Conservation (phyloP, 92 coral and sea anemone species). For the Zoanthus solanderi region DNA sequence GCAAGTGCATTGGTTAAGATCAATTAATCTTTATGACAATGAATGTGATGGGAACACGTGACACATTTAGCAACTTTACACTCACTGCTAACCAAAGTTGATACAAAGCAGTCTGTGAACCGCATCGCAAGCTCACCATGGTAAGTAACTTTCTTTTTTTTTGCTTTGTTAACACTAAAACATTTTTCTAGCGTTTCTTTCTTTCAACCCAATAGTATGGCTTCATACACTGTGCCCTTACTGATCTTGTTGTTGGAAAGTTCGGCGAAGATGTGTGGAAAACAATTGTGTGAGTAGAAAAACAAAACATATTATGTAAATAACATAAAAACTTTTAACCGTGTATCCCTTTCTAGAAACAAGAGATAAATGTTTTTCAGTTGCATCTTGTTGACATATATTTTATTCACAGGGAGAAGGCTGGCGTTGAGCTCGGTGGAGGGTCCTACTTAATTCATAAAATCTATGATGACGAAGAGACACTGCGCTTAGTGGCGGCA, state of each 20-base stretch:
- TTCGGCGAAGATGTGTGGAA: slow-evolving; percentile 97
- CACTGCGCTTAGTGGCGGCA: slow-evolving; percentile 79
- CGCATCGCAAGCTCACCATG: neutral
- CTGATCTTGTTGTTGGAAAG: slow-evolving; percentile 91
- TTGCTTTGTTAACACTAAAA: neutral
- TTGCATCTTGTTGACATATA: slow-evolving; percentile 52
- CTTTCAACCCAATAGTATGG: slow-evolving; percentile 79
- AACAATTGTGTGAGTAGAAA: slow-evolving; percentile 81
- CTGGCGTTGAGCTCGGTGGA: slow-evolving; percentile 96
- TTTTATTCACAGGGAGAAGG: slow-evolving; percentile 74
- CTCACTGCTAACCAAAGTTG: neutral
- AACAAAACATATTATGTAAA: slow-evolving; percentile 15
- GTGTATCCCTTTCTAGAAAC: neutral
- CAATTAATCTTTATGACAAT: neutral
- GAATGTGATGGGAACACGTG: slow-evolving; percentile 15
- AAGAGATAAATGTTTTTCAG: neutral
- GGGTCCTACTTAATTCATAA: slow-evolving; percentile 98
- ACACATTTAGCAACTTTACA: slow-evolving; percentile 1
- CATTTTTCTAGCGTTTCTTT: slow-evolving; percentile 5
- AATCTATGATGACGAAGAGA: slow-evolving; percentile 92
- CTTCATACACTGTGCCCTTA: slow-evolving; percentile 94
- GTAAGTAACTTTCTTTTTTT: neutral
- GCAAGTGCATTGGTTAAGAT: slow-evolving; percentile 5
- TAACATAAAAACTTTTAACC: neutral
- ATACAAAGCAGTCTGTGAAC: neutral